Percentiles rank a stretch among this genome's conserved stretches.
Evolutionary conservation across 2,113 vertebrate genomes (phyloP).

Genomic region (Hemicordylus capensis): DNA sequence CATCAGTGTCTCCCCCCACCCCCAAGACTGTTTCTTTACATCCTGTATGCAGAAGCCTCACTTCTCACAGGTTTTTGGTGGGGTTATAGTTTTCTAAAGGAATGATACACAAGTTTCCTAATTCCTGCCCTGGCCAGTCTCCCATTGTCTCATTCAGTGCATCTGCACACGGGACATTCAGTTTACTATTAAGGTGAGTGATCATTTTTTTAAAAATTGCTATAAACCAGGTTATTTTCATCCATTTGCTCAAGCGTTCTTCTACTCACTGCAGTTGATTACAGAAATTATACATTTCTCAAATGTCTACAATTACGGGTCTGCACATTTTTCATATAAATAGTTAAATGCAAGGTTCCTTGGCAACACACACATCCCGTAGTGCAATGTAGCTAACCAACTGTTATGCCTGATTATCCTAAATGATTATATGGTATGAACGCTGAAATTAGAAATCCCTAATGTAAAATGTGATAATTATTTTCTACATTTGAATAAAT

Average conservation of each 20-base stretch:
- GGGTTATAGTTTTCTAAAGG: too few species aligned
- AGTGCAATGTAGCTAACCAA: constrained; percentile 24
- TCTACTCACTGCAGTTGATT: constrained; percentile 18
- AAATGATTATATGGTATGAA: constrained; percentile 59
- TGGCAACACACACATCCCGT: constrained; percentile 6
- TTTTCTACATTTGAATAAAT: constrained; percentile 56
- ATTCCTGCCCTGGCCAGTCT: background rate
- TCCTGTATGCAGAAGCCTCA: too few species aligned
- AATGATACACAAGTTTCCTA: too few species aligned
- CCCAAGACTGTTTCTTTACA: too few species aligned
- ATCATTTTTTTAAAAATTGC: too few species aligned
- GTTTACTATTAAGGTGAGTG: too few species aligned
- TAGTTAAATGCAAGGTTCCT: constrained; percentile 26
- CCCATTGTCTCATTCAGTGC: background rate
- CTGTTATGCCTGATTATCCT: constrained; percentile 55
- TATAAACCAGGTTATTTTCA: background rate
- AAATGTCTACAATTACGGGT: constrained; percentile 38
- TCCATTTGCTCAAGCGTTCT: background rate
- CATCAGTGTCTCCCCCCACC: too few species aligned
- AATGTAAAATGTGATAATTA: constrained; percentile 52
- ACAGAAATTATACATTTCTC: constrained; percentile 37
- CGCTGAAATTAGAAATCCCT: constrained; percentile 58
- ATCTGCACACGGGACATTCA: background rate
- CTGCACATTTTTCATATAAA: constrained; percentile 24
- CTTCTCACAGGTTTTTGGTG: too few species aligned